Evolutionary conservation across 2,888 invertebrate species (phyloP), one percentile per base, ranked within the genome.

Genomic region (Heteromyza rotundicornis): DNA sequence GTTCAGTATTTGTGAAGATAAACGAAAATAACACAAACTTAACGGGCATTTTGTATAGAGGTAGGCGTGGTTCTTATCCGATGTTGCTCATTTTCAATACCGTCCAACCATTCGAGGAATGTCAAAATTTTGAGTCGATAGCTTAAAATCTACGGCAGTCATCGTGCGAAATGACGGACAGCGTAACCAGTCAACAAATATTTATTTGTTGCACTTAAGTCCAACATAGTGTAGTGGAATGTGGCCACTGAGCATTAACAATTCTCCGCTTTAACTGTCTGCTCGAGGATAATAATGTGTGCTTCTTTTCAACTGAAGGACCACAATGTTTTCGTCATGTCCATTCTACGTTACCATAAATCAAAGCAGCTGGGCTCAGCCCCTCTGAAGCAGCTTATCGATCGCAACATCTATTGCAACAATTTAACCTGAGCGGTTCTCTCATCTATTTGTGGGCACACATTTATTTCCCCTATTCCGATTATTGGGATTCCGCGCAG

Each of bases 311-410:
- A 14, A 2, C 32, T 47, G 35, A 47, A 2, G 22, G 22, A 7
- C 32, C n/a, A 19, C 54, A 19, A 47, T 53, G 44, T 44, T 53
- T 50, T 64, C 66, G 67, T 69, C 68, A 67, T 66, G 68, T 69
- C 68, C 67, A 69, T 67, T 64, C 57, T 57, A 56, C 57, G 64
- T 60, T 66, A 57, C 59, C 63, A 69, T 69, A 69, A 69, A 69
- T 69, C 68, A 69, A 66, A 59, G 54, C 47, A 47, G 47, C n/a
- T 14, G 20, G 19, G 20, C 20, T 14, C 47, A 47, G 47, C 47
- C 47, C 47, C 47, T 47, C 20, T 40, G 16, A 50, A 20, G 32
- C n/a, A 60, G 57, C 64, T 67, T 67, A 67, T 67, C 67, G 63
- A 10, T n/a, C n/a, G 14, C 2, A 22, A 16, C 24, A 52, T 52